These are phyloP conservation scores for Fragum whitleyi DNA, from an alignment of 2,888 invertebrate species.

Conservation along the genomic window DNA sequence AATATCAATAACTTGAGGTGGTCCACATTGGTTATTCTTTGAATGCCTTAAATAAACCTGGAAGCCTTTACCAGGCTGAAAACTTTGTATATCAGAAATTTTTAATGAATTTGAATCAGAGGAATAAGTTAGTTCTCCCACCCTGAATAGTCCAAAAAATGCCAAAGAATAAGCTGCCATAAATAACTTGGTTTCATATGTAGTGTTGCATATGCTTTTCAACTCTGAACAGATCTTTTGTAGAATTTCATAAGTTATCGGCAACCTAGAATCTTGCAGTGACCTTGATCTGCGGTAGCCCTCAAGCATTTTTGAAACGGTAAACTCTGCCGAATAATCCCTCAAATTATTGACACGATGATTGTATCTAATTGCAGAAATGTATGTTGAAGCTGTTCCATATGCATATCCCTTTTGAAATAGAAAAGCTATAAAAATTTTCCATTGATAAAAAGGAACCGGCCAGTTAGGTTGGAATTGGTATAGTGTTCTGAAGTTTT, in stretches of 20 bases:
- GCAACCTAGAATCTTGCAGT: conserved; percentile 2
- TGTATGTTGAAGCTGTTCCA: conserved; percentile 22
- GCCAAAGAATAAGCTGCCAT: conserved; percentile 1
- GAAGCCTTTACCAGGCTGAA: neutral
- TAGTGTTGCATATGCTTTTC: neutral
- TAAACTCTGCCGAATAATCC: conserved; percentile 17
- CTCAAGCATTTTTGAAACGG: conserved; percentile 25
- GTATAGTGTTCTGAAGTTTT: neutral
- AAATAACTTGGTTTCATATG: conserved; percentile 12
- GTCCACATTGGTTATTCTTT: conserved; percentile 19
- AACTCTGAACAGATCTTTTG: neutral
- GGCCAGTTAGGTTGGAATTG: conserved; percentile 1
- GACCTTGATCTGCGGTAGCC: conserved; percentile 8
- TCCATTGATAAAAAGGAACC: conserved; percentile 17
- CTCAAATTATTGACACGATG: conserved; percentile 8
- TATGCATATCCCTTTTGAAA: conserved; percentile 26
- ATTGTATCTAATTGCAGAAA: conserved; percentile 15
- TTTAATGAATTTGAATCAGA: neutral
- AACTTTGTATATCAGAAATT: neutral
- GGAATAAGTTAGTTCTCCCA: neutral
- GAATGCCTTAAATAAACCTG: conserved; percentile 9
- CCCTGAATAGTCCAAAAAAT: conserved; percentile 15
- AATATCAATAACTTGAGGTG: conserved; percentile 2
- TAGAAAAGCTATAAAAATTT: conserved; percentile 9
- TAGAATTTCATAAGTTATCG: conserved; percentile 22